Conservation (phyloP, 2,888 invertebrate genomes). For the Ectropis crepuscularia region DNA sequence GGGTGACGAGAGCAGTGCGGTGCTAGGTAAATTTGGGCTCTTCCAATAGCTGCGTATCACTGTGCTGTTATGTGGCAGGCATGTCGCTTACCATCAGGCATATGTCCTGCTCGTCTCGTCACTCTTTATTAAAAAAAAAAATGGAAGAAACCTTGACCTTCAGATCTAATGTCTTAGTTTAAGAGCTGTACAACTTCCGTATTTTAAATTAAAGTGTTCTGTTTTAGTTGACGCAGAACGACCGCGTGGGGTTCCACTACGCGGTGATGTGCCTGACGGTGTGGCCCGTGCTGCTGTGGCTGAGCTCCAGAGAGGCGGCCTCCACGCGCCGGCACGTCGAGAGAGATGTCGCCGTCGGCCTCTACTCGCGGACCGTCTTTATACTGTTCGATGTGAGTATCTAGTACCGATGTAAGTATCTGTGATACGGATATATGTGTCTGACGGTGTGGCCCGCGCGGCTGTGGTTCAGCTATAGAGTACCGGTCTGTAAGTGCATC, state of each 20-base stretch:
- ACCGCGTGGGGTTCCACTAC: conserved; percentile 94
- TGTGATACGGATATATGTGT: too few species aligned
- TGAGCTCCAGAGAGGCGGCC: conserved; percentile 84
- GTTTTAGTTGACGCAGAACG: conserved; percentile 87
- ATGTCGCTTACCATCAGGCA: too few species aligned
- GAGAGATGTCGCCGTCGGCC: conserved; percentile 91
- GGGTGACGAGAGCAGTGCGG: too few species aligned
- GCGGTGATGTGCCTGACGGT: conserved; percentile 90
- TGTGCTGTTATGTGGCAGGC: too few species aligned
- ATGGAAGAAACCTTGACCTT: too few species aligned
- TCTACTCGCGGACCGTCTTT: conserved; percentile 92
- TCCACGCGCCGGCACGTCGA: conserved; percentile 87
- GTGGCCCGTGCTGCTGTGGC: conserved; percentile 91
- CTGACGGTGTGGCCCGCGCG: conserved; percentile 91
- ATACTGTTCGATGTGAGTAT: conserved; percentile 90
- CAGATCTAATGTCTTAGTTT: background rate
- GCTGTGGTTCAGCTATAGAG: too few species aligned
- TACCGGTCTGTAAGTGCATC: too few species aligned
- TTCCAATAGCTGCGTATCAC: too few species aligned
- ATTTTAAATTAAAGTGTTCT: background rate
- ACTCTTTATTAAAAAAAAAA: too few species aligned
- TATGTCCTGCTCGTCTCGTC: too few species aligned
- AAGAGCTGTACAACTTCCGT: background rate
- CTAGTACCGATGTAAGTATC: too few species aligned
- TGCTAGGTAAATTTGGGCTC: too few species aligned